These are phyloP conservation scores for Macrobrachium nipponense DNA, from an alignment of 1,140 invertebrate species.

Conservation along the genomic window DNA sequence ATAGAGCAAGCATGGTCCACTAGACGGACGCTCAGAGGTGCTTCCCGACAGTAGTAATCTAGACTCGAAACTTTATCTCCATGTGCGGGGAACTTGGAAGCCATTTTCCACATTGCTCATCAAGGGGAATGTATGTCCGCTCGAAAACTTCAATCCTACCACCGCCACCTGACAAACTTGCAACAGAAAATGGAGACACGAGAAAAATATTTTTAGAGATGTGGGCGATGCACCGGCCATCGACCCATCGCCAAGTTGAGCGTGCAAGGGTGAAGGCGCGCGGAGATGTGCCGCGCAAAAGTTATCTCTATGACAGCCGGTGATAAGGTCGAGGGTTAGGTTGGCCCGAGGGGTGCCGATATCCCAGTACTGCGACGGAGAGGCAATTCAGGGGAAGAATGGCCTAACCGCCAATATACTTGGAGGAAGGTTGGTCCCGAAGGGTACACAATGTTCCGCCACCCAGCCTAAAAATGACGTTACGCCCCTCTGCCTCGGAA, in stretches of 20 bases:
- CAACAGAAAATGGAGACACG: conserved; percentile 34
- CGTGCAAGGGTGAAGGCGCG: conserved; percentile 47
- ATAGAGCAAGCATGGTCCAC: conserved; percentile 58
- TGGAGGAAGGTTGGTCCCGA: conserved; percentile 14
- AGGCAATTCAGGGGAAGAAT: conserved; percentile 32
- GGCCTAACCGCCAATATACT: conserved; percentile 30
- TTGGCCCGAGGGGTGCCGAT: conserved; percentile 33
- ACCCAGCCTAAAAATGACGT: conserved; percentile 39
- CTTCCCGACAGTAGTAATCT: conserved; percentile 17
- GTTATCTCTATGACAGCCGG: conserved; percentile 46
- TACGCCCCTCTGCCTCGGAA: conserved; percentile 58
- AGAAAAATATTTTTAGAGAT: conserved; percentile 42
- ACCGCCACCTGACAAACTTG: conserved; percentile 19
- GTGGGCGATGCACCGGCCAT: conserved; percentile 45
- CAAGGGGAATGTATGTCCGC: conserved; percentile 12
- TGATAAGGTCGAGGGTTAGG: conserved; percentile 40
- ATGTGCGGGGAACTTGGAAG: neutral
- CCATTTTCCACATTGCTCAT: neutral
- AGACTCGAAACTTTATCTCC: conserved; percentile 13
- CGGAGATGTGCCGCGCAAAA: conserved; percentile 46
- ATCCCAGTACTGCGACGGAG: conserved; percentile 54
- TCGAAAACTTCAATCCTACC: conserved; percentile 4
- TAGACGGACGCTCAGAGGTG: conserved; percentile 22
- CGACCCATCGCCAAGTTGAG: conserved; percentile 22
- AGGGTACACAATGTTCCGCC: conserved; percentile 26